A percentile compares a stretch with the other conserved stretches of the same genome.
Evolutionary conservation across 2,888 invertebrate species (phyloP).

Genomic region (Platyscelio sp.): DNA sequence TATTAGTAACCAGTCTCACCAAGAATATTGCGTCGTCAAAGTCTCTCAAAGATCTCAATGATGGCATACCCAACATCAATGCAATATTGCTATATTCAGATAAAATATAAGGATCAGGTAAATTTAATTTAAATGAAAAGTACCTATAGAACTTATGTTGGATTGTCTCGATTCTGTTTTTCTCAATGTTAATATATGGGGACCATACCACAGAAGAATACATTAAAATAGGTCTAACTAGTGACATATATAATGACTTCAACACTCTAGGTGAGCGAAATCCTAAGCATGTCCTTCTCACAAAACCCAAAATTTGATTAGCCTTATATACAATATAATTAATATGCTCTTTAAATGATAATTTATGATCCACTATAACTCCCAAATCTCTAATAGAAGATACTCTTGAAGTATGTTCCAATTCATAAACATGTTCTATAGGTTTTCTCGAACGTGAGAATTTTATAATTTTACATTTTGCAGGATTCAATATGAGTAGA

Average conservation of each 20-base stretch:
- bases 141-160: constrained; percentile 4
- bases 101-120: background rate
- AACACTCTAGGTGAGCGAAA: background rate
- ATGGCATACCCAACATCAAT: background rate
- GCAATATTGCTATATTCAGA: too few species aligned
- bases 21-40: background rate
- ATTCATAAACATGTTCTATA: background rate
- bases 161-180: background rate
- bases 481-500: background rate
- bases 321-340: background rate
- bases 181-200: background rate
- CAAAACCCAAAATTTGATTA: background rate
- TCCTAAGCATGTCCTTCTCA: background rate
- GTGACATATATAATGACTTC: background rate
- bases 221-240: background rate
- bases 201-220: background rate
- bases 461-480: background rate
- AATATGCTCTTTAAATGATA: background rate
- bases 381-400: background rate
- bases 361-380: background rate
- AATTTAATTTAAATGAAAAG: background rate
- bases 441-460: background rate
- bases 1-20: background rate
- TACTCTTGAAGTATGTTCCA: background rate
- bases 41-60: background rate